phyloP scores from a whole-genome alignment of 2,113 vertebrate genomes.

The Taurulus bubalis region DNA sequence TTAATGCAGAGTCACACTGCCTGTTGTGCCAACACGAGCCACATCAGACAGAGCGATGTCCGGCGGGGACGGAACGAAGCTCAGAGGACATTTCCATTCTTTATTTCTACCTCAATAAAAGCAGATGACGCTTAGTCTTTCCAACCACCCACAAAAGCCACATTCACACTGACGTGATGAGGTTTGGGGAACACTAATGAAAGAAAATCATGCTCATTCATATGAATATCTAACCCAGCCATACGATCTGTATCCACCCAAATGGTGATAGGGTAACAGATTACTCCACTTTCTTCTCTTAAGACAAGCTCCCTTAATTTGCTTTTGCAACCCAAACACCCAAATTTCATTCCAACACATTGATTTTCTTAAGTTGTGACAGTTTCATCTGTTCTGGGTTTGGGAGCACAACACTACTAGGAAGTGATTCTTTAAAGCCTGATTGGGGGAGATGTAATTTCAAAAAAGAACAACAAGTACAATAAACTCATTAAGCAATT shows the following conservation, averaged over 20 bases:
- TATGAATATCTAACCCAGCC: neutral
- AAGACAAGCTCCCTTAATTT: neutral
- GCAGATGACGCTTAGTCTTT: neutral
- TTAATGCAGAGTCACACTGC: neutral
- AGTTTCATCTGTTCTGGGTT: neutral
- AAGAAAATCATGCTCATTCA: neutral
- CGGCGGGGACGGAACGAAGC: neutral
- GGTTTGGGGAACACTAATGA: neutral
- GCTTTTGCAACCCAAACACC: neutral
- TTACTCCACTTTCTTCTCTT: neutral
- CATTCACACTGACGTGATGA: neutral
- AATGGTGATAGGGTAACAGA: neutral
- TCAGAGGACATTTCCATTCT: neutral
- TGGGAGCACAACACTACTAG: neutral
- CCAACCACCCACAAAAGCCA: neutral
- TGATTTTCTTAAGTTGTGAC: neutral
- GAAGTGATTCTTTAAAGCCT: neutral
- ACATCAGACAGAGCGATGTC: conserved; percentile 7
- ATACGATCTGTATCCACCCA: neutral
- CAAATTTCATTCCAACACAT: neutral
- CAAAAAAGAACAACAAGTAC: conserved; percentile 14
- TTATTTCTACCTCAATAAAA: neutral
- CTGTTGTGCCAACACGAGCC: neutral
- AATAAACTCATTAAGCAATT: conserved; percentile 30
- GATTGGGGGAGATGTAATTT: neutral